Conservation (phyloP, 2,797 vertebrate genomes). For the Gambelia wislizenii region DNA sequence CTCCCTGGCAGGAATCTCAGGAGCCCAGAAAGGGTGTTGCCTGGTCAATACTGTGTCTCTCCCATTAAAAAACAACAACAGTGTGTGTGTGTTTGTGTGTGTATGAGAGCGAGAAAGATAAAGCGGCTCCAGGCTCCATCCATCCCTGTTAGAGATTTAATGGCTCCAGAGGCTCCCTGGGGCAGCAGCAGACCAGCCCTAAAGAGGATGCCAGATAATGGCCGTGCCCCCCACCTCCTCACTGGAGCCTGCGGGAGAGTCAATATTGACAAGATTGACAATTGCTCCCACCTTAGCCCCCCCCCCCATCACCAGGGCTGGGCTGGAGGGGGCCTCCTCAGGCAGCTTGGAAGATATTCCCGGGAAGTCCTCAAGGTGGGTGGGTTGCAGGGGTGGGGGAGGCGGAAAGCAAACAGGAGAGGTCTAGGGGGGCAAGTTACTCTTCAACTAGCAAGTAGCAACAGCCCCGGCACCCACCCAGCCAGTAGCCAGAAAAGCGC, state of each 20-base stretch:
- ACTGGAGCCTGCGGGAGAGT: conserved; percentile 54
- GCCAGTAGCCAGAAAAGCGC: too few relatives aligned
- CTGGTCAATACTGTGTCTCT: accelerated
- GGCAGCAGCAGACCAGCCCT: conserved; percentile 11
- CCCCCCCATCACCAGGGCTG: conserved; percentile 42
- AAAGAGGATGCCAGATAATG: conserved; percentile 25
- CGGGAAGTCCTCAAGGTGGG: background rate
- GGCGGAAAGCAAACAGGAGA: background rate
- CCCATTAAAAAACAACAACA: too few relatives aligned
- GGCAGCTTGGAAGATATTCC: conserved; percentile 4
- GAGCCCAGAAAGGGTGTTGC: background rate
- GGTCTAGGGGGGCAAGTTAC: accelerated
- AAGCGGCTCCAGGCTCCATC: background rate
- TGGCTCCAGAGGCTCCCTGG: conserved; percentile 53
- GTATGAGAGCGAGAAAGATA: background rate
- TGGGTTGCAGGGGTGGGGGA: background rate
- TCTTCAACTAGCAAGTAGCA: background rate
- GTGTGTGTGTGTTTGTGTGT: background rate
- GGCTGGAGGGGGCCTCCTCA: conserved; percentile 22
- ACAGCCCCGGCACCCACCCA: background rate
- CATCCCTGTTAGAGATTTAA: conserved; percentile 27
- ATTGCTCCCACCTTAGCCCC: conserved; percentile 38
- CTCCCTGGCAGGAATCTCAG: background rate
- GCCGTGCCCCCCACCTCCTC: background rate
- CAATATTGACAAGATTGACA: conserved; percentile 62